Base-by-base conservation (phyloP, 2,888 invertebrate genomes). In the Ectemnius continuus region DNA sequence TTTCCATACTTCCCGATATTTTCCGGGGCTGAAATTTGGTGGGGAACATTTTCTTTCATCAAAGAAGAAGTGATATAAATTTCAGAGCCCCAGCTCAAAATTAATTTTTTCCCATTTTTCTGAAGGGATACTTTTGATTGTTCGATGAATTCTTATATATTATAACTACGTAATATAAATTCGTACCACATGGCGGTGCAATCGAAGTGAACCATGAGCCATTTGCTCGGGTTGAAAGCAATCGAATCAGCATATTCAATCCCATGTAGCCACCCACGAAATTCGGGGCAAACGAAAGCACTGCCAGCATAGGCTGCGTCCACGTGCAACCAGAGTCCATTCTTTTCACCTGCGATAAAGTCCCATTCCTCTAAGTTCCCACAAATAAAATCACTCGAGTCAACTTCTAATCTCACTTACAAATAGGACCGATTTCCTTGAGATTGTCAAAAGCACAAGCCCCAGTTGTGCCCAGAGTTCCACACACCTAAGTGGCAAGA, bases 201-300 rank as follows among this genome's bases (percentile, higher is more conserved):
- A 91, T 99, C 99, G 83, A 99, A 99, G 91, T 99, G 98, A 8
- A 99, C 97, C 98, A 99, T 97, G 90, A 99, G 92, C 98, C 99
- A 99, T 91, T 99, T 99, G 71, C 98, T 98, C 0, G 99, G 98
- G 91, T 99, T 99, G 91, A 99, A 99, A 2, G 98, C 99, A 80
- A 99, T 95, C 0, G 99, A 99, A 88, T 99, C 96, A 0, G 97
- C 98, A 83, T 94, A 92, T 87, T 98, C 96, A n/a, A 98, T 95
- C 4, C 99, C 99, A 74, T 94, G 94, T 87, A 98, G 91, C 96
- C 97, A 97, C 77, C 94, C 94, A 61, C 99, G 95, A 91, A 94
- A 98, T 91, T 99, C 99, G 0, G 99, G 99, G 88, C 99, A 99
- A 59, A 99, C 93, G 88, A 99, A 98, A 0, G 97, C 97, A 79